phyloP scores from a whole-genome alignment of 1,140 invertebrate genomes.

The Piezodorus guildinii region DNA sequence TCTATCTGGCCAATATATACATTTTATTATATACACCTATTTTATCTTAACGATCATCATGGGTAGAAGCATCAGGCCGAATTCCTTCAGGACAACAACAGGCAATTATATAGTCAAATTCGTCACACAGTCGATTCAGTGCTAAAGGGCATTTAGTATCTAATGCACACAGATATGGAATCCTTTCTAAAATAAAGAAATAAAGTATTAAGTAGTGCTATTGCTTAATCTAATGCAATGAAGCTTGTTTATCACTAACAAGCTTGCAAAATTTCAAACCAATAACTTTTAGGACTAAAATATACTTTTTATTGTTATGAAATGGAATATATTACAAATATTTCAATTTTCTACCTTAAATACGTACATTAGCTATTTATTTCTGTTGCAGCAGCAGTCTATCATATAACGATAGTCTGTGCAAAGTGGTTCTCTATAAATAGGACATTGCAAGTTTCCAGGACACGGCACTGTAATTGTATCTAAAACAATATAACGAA shows the following conservation, averaged over 20 bases:
- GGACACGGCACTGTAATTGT: slow-evolving; percentile 18
- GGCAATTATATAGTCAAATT: slow-evolving; percentile 46
- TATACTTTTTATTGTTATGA: no score
- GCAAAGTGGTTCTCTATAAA: slow-evolving; percentile 25
- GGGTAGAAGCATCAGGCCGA: background rate
- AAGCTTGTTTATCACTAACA: background rate
- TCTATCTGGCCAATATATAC: background rate
- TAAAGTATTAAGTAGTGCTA: background rate
- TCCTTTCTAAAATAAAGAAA: background rate
- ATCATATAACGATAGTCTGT: slow-evolving; percentile 27
- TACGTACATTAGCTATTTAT: background rate
- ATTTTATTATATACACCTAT: background rate
- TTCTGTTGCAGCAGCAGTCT: slow-evolving; percentile 26
- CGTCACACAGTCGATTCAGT: slow-evolving; percentile 39
- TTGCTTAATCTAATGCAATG: background rate
- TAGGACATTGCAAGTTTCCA: slow-evolving; percentile 27
- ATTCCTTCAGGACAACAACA: slow-evolving; percentile 38
- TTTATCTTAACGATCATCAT: background rate
- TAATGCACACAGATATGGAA: slow-evolving; percentile 34
- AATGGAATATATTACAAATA: background rate
- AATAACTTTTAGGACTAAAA: no score
- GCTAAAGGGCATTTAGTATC: slow-evolving; percentile 42
- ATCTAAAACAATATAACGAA: slow-evolving; percentile 12
- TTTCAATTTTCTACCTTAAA: background rate
- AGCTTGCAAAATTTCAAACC: background rate